Evolutionary conservation across 2,888 invertebrate genomes (phyloP), one percentile per base, ranked within the genome.

Genomic region (Lampropteryx suffumata): DNA sequence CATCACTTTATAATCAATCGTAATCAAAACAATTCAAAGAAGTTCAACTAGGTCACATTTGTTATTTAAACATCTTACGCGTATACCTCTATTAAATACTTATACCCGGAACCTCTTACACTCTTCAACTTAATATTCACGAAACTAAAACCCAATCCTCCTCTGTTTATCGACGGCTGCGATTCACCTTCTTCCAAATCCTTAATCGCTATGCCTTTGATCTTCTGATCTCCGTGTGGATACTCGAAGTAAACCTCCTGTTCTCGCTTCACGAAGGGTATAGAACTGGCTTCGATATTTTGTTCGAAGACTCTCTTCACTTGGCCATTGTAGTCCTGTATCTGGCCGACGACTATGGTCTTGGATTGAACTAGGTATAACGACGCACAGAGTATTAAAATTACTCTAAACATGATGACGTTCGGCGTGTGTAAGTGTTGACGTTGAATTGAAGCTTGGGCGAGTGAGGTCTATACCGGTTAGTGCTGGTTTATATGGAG

Each of bases 101-200:
- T 82, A 13, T 75, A 79, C 0, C 90, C 87, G 0, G 84, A 81
- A 0, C 86, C 82, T 0, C 88, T 59, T 52, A 83, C 84, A 42
- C 91, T 89, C 54, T 87, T 89, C 62, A 91, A 47, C 36, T 89
- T 87, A 0, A 91, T 77, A 9, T 82, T 78, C 1, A 76, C 90
- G 36, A 69, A 82, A 13, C 73, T 69, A 50, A 84, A 81, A 0
- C 89, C 89, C 0, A 90, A 60, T 0, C 91, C 91, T 0, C 91
- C 91, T 7, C 79, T 49, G 0, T 56, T 84, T 3, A 91, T 86
- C 0, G 88, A 75, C 0, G 90, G 77, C 40, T 84, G 77, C 0
- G 88, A 82, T 1, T 77, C 36, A 0, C 79, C 81, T 51, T 87
- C 84, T 0, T 89, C 84, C 67, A 84, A 28, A 27, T 90, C 90